Conservation (phyloP, 2,797 vertebrate species). For the Phaenicophaeus curvirostris region DNA sequence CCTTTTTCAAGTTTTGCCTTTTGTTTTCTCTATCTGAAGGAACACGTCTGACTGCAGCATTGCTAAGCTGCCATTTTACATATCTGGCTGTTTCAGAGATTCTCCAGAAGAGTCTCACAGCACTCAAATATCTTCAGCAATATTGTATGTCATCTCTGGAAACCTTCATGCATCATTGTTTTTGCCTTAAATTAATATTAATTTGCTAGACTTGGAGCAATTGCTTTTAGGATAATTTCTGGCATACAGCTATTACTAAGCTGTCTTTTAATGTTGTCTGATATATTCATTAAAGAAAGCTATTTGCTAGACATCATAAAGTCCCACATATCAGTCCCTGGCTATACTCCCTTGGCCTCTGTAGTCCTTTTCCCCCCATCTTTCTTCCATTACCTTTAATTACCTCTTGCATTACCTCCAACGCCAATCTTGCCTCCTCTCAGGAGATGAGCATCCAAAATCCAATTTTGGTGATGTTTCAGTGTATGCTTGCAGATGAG, state of each 20-base stretch:
- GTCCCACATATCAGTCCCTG: not conserved
- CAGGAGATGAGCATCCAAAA: not conserved
- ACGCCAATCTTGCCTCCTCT: not conserved
- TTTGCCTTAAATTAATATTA: not conserved
- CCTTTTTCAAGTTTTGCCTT: not conserved
- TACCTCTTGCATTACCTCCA: not conserved
- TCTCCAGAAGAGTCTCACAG: not conserved
- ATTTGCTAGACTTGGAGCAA: not conserved
- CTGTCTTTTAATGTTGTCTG: not conserved
- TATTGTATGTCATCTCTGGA: not conserved
- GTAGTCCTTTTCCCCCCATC: not conserved
- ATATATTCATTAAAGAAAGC: not conserved
- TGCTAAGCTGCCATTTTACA: not conserved
- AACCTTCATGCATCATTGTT: not conserved
- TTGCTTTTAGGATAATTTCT: not conserved
- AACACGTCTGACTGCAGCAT: not conserved
- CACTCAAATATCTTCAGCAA: not conserved
- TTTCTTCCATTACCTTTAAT: not conserved
- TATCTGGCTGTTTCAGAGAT: not conserved
- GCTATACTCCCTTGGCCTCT: not conserved
- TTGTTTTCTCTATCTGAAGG: not conserved
- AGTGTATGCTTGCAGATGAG: not conserved
- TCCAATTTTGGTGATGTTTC: not conserved
- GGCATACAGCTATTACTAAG: not conserved
- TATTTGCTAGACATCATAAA: not conserved